Base-by-base conservation (phyloP, 1,140 invertebrate species). In the Epicauta chinensis region DNA sequence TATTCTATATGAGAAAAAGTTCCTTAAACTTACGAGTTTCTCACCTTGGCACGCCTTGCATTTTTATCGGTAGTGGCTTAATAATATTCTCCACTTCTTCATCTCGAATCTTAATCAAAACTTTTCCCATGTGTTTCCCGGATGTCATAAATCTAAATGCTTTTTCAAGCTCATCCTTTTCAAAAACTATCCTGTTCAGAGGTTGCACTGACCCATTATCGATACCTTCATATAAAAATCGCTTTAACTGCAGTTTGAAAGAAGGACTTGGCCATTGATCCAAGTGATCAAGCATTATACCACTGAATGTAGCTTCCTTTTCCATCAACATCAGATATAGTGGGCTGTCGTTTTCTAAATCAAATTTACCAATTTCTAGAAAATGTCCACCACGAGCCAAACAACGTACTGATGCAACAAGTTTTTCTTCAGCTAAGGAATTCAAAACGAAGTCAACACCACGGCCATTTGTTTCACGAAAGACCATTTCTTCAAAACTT, bases 221-320 rank as follows among this genome's bases (percentile, higher is more conserved):
- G 38, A 98, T 89, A 37, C 94, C 94, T 47, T 92, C 81, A n/a
- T 73, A 76, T 0, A 97, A 78, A 16, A 95, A 76, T 34, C 12
- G 3, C 6, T 2, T n/a, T 34, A 34, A 34, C 1, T 3, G 16
- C 73, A 78, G 44, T 75, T 70, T 0, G 75, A 75, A 32, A 87
- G 65, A 1, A 84, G 83, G 53, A 77, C 74, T 2, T 37, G n/a
- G n/a, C n/a, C 86, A 78, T n/a, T n/a, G n/a, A 2, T 77, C 75
- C 71, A 71, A 7, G 1, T 23, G 78, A 70, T 93, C 91, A 60
- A 94, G 77, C 63, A 93, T 78, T 52, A 95, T 84, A 31, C 91
- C 90, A 73, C 91, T 88, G 75, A 95, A 88, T 65, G 86, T 88
- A 3, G 86, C 81, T 66, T 93, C 92, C 45, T 84, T 85, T 32